Evolutionary conservation across 2,888 invertebrate species (phyloP), one percentile per base, ranked within the genome.

Genomic region (Eristalinus sepulchralis): DNA sequence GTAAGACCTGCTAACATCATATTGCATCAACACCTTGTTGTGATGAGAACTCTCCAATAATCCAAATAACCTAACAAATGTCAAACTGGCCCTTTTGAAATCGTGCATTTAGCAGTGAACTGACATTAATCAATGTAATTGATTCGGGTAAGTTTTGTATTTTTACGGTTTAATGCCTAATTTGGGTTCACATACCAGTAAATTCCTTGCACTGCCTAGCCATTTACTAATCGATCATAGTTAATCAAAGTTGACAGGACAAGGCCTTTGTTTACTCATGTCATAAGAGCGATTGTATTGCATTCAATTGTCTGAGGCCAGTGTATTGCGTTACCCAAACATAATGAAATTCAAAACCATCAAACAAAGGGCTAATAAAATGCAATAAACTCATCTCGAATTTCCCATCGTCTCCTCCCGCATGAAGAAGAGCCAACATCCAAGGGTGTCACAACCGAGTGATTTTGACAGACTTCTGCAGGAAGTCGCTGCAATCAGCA

Each of bases 361-460:
- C 53, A 66, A 79, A 47, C 33, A 39, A 59, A 57, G 62, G 33
- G 27, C 39, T 71, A 47, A 68, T 62, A 67, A 63, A 72, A 68
- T n/a, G 63, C 53, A 72, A 62, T 24, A 77, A 39, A 13, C 17
- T 68, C 75, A 62, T 83, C 75, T 86, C 62, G 59, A 64, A 66
- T 83, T 83, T 73, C 83, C 39, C 68, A 55, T 71, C 64, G 39
- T 64, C 24, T 77, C 63, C 36, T 62, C 57, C 57, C 27, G 60
- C 34, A 47, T 47, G n/a, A 8, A 17, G 17, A 17, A 8, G 27
- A 27, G 31, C 59, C 53, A 34, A 70, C 67, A 47, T 34, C 60
- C 75, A 10, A 75, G 78, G 82, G 78, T 60, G 86, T 86, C 83
- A 79, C 86, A 83, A 67, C 11, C 75, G 76, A 79, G 78, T 71